Evolutionary conservation across 92 coral and sea anemone species (phyloP), one percentile per base, ranked within the genome.

Genomic region (Porites rus): DNA sequence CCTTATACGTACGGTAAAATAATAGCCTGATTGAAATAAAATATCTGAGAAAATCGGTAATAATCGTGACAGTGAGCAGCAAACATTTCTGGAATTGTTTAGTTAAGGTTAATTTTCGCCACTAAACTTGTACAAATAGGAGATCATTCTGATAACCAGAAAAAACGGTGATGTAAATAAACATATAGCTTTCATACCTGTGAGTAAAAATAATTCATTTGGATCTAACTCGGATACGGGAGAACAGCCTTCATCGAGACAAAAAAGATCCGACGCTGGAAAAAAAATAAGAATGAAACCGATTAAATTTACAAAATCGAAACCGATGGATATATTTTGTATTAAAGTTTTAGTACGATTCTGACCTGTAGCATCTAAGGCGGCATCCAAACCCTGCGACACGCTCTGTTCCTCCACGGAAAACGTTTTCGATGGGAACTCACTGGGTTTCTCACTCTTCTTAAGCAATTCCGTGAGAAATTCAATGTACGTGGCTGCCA

Each of bases 401-500:
- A 51, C 63, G 8, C 46, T 38, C 7, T 52, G 31, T 10, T 18
- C 24, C 14, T 62, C 87, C 3, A 18, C 86, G 5, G 72, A 58
- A 63, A 17, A 38, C 46, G 46, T 24, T 21, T 65, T 46, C 52
- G 53, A 31, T 63, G 72, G 16, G 21, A 8, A 31, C 11, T 83
- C 79, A 83, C 25, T 60, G 14, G 80, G 59, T 7, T 21, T 65
- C 53, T 91, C 88, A 59, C 86, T 85, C 38, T 91, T 88, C 53
- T 86, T 77, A 52, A 94, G 74, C 84, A 94, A 78, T 19, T 82
- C 93, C n/a, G 86, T 76, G 31, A 94, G 91, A 79, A 92, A 92
- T 51, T 83, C 84, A 25, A 94, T 92, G 71, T 92, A 94, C 9
- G 79, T 84, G 56, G 94, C 94, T 11, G 98, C 95, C 90, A 92